Evolutionary conservation across 2,888 invertebrate genomes (phyloP), one percentile per base, ranked within the genome.

Genomic region (Ypsolopha scabrella): DNA sequence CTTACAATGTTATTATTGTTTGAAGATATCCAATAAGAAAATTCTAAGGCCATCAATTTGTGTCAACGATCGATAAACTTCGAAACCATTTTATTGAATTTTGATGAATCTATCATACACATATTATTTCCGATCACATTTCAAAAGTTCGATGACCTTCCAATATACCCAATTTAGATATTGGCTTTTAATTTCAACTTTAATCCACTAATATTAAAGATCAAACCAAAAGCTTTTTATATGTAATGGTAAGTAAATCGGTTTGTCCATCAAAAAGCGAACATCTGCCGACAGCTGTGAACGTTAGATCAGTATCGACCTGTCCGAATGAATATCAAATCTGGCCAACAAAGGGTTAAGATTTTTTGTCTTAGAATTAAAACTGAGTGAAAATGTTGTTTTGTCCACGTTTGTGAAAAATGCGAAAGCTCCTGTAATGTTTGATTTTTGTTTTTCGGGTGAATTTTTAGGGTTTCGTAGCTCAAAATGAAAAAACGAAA

Each of bases 251-350:
- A 49, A 54, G 54, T 57, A 54, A 52, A 46, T 51, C 48, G 37
- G 51, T 54, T 55, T 57, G 62, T 62, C 61, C 61, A 53, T 61
- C 61, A 60, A 60, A 59, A 51, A 48, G 38, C 50, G 10, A 34
- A 76, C 83, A 83, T 82, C 83, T 82, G 85, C 76, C 74, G 64
- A 69, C 83, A 83, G 82, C 81, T 83, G 82, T 65, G 37, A 59
- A 56, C 57, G 57, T 55, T 59, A 69, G 83, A 82, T 81, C 75
- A 77, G 72, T 82, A 79, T 80, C 71, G 68, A 72, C 72, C 71
- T 79, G 81, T 72, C 75, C 71, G 66, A 68, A 69, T 63, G 60
- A 58, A 63, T 58, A 62, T 64, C 65, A 68, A 73, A 75, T 76
- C 73, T 66, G 65, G 62, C 69, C 64, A 54, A 61, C 59, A 65